Conservation (phyloP, 1,140 invertebrate genomes). For the Potamilus streckersoni region DNA sequence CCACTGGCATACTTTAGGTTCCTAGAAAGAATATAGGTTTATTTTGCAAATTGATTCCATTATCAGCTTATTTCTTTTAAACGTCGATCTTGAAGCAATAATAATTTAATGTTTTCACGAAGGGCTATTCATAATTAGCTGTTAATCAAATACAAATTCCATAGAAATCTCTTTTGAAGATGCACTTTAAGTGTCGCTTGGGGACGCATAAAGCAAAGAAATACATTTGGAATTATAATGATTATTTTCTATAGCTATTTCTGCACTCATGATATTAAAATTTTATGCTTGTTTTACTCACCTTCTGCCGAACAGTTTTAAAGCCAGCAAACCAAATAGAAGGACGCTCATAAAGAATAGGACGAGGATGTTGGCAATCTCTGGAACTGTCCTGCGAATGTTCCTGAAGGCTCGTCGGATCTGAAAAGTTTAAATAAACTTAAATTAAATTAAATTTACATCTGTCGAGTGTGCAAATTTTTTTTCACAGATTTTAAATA, state of each 20-base stretch:
- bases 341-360: constrained; percentile 69
- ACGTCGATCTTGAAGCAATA: constrained; percentile 4
- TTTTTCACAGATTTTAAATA: too few species aligned
- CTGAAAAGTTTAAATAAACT: constrained; percentile 45
- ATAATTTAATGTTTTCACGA: neutral
- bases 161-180: too few species aligned
- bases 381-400: constrained; percentile 70
- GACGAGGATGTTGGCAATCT: constrained; percentile 70
- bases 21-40: constrained; percentile 22
- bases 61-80: constrained; percentile 21
- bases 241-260: too few species aligned
- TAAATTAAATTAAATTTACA: too few species aligned
- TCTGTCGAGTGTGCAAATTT: too few species aligned
- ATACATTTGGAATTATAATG: too few species aligned
- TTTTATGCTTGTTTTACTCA: neutral
- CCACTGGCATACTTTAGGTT: constrained; percentile 65
- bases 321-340: constrained; percentile 70
- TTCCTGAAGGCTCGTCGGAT: constrained; percentile 71
- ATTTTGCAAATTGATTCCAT: neutral
- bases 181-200: too few species aligned
- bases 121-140: neutral
- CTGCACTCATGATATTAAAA: too few species aligned
- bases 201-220: too few species aligned
- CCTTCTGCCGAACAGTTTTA: constrained; percentile 69
- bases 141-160: too few species aligned